A percentile compares a stretch with the other conserved stretches of the same genome.
These are phyloP conservation scores for Malaclemys terrapin DNA, from an alignment of 2,113 vertebrate genomes.

Conservation along the genomic window DNA sequence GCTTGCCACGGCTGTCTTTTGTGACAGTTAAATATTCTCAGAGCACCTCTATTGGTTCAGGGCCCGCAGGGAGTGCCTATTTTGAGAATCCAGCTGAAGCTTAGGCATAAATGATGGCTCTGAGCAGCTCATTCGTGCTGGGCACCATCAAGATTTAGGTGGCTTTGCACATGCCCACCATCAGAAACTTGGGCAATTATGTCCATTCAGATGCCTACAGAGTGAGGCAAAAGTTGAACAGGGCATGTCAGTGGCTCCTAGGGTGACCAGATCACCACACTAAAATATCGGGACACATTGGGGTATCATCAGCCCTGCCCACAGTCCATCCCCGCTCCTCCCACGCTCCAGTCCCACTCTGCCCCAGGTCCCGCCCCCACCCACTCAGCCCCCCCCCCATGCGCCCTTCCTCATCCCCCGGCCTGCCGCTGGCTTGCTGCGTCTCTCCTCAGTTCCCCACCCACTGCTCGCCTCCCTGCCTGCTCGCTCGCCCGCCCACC, in stretches of 20 bases:
- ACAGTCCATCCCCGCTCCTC: no score
- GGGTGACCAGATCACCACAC: no score
- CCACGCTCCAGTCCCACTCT: no score
- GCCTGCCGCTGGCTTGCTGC: no score
- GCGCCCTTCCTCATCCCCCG: no score
- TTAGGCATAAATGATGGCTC: neutral
- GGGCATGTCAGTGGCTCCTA: neutral
- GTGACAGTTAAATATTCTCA: neutral
- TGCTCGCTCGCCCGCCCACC: no score
- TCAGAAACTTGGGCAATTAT: neutral
- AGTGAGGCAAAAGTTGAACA: neutral
- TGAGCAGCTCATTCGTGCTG: neutral
- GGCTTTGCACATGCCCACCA: neutral
- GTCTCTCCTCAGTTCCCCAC: no score
- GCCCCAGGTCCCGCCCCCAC: no score
- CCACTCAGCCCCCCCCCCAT: no score
- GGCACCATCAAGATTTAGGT: neutral
- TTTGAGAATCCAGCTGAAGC: neutral
- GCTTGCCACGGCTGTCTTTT: neutral
- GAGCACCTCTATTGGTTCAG: neutral
- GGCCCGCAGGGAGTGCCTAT: neutral
- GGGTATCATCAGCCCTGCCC: no score
- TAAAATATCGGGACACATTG: no score
- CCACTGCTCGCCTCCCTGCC: no score
- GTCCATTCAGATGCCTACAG: neutral